Conservation (phyloP, 2,888 invertebrate genomes). For the Aphodius sticticus region DNA sequence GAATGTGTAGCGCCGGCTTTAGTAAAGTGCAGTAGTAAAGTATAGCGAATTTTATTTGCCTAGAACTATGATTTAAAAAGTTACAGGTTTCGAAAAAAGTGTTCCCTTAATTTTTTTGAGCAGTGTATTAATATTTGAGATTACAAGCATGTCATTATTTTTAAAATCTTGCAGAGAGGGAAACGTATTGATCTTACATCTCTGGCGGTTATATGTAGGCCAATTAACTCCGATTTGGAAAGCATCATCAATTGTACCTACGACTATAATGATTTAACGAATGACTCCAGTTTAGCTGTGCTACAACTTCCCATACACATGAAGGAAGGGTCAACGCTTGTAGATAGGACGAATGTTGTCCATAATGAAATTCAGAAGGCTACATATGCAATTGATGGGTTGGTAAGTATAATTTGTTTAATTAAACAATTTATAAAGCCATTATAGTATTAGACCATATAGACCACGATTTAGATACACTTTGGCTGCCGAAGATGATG, state of each 20-base stretch:
- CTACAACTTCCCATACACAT: background rate
- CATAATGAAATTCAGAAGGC: background rate
- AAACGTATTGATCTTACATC: background rate
- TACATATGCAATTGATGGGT: background rate
- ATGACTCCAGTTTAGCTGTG: background rate
- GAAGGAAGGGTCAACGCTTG: background rate
- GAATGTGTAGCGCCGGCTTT: too few relatives aligned
- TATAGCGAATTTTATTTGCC: too few relatives aligned
- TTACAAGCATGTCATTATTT: too few relatives aligned
- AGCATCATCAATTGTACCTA: conserved; percentile 10
- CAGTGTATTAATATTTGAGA: too few relatives aligned
- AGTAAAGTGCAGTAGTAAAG: too few relatives aligned
- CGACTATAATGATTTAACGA: conserved; percentile 6
- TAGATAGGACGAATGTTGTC: background rate
- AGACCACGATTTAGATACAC: too few relatives aligned
- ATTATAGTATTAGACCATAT: too few relatives aligned
- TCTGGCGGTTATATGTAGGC: conserved; percentile 9
- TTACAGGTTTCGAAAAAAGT: too few relatives aligned
- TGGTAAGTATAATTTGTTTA: background rate
- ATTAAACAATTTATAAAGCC: too few relatives aligned
- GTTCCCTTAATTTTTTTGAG: too few relatives aligned
- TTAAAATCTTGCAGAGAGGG: background rate
- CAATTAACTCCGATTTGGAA: background rate
- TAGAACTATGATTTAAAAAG: too few relatives aligned
- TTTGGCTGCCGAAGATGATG: too few relatives aligned